These are phyloP conservation scores for Odontamblyopus lacepedii DNA, from an alignment of 2,797 vertebrate species.

Conservation along the genomic window DNA sequence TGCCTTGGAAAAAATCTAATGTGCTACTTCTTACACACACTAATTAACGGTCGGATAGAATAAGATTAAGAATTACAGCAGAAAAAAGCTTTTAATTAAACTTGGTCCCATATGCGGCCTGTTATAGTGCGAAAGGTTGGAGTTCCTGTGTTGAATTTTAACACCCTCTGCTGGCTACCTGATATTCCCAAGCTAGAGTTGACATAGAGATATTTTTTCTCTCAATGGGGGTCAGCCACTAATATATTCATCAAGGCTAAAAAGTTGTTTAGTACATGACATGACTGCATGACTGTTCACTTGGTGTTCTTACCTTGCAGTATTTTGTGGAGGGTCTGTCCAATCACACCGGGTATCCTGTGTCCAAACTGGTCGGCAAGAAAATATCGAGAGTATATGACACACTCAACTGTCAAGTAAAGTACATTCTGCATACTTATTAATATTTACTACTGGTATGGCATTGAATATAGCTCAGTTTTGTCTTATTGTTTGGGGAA, in stretches of 20 bases:
- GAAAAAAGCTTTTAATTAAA: constrained; percentile 77
- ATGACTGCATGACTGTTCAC: neutral
- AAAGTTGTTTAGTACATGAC: too few relatives aligned
- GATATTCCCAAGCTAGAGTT: constrained; percentile 33
- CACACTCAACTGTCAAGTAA: constrained; percentile 88
- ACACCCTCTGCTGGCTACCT: constrained; percentile 72
- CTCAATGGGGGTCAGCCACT: too few relatives aligned
- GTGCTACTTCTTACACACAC: constrained; percentile 69
- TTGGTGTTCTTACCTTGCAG: constrained; percentile 60
- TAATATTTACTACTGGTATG: neutral
- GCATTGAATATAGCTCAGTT: neutral
- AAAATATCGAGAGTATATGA: constrained; percentile 86
- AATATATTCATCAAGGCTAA: too few relatives aligned
- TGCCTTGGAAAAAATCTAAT: constrained; percentile 46
- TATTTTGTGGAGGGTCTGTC: constrained; percentile 79
- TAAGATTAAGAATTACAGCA: constrained; percentile 74
- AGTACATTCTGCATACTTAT: neutral
- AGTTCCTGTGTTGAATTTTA: constrained; percentile 52
- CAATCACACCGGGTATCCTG: constrained; percentile 80
- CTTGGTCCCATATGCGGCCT: constrained; percentile 61
- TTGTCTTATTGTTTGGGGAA: too few relatives aligned
- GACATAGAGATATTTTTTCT: constrained; percentile 31
- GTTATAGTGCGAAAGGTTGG: constrained; percentile 42
- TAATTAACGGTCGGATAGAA: constrained; percentile 77
- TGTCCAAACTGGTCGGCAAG: constrained; percentile 75